These are phyloP conservation scores for Cassiopea xamachana DNA, from an alignment of 30 jellyfish, hydroid and myxozoan genomes.

Conservation along the genomic window DNA sequence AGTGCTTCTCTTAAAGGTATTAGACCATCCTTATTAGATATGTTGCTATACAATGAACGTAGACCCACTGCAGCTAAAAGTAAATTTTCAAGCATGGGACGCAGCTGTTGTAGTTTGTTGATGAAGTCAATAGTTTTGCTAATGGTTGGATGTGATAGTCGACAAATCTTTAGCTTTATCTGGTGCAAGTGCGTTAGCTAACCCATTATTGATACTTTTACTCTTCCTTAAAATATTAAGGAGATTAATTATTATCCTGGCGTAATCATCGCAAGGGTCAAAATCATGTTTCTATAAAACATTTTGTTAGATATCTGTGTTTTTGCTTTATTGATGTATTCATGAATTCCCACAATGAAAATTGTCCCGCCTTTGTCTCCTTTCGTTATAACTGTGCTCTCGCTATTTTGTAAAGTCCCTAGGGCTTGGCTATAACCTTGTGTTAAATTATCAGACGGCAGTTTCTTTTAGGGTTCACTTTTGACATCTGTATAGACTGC, in stretches of 20 bases:
- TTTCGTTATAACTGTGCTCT: slow-evolving; percentile 1
- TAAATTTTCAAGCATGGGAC: slow-evolving; percentile 1
- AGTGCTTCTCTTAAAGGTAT: no score
- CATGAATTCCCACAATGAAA: no score
- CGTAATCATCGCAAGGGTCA: slow-evolving; percentile 7
- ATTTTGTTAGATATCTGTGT: neutral
- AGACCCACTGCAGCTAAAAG: neutral
- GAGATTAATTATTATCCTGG: neutral
- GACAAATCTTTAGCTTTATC: slow-evolving; percentile 9
- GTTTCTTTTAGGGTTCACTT: slow-evolving; percentile 7
- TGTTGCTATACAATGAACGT: slow-evolving; percentile 11
- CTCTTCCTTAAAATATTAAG: neutral
- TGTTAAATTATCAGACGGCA: slow-evolving; percentile 5
- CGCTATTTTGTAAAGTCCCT: slow-evolving; percentile 3
- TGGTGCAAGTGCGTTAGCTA: neutral
- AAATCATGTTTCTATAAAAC: neutral
- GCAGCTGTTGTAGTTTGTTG: neutral
- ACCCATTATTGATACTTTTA: neutral
- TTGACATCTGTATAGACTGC: slow-evolving; percentile 5
- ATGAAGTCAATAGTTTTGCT: neutral
- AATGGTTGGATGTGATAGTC: slow-evolving; percentile 26
- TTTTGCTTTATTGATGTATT: slow-evolving; percentile 13
- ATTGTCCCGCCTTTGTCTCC: slow-evolving; percentile 28
- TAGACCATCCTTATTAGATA: slow-evolving; percentile 16
- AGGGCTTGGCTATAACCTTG: slow-evolving; percentile 1